Evolutionary conservation across 2,797 vertebrate genomes (phyloP), one percentile per base, ranked within the genome.

Genomic region (Selene dorsalis): DNA sequence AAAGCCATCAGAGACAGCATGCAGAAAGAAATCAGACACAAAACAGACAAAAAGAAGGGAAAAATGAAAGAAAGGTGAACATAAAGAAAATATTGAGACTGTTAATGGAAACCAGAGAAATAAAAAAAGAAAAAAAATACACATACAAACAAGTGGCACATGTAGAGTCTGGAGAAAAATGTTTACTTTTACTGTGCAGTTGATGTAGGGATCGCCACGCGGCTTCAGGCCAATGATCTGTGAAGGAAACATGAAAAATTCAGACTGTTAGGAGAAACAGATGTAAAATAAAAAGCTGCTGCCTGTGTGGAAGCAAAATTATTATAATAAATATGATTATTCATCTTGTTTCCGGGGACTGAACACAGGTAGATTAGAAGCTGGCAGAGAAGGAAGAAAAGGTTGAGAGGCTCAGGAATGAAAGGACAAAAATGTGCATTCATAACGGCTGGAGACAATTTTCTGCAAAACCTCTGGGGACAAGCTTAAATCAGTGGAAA

Each of bases 201-300:
- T 84, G 94, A 99, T 96, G 67, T 60, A 92, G 57, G 98, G 97
- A 2, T 94, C 79, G 78, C 96, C 97, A 18, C 83, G 26, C 26
- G 97, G 97, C 80, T 92, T 96, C 90, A 98, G 94, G 87, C 97
- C 98, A 88, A 99, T 98, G 93, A 99, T 96, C 98, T 99, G 66
- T 4, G 69, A 80, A 16, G 69, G 43, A 81, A 63, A 87, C 55
- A 61, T 62, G 38, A 77, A 61, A 63, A 20, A n/a, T 48, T 69
- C 38, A 86, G 64, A 66, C 35, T 30, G 39, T 70, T 52, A 22
- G 17, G 11, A 11, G 22, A 22, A 28, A 26, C 30, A 4, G 39
- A 30, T 58, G 56, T 8, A 62, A 50, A 43, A 35, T 35, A 35
- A 8, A 38, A 48, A 28, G 28, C 55, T 24, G 56, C 72, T 48